These are phyloP conservation scores for Conus canariensis DNA, from an alignment of 2,888 invertebrate genomes.

Conservation along the genomic window DNA sequence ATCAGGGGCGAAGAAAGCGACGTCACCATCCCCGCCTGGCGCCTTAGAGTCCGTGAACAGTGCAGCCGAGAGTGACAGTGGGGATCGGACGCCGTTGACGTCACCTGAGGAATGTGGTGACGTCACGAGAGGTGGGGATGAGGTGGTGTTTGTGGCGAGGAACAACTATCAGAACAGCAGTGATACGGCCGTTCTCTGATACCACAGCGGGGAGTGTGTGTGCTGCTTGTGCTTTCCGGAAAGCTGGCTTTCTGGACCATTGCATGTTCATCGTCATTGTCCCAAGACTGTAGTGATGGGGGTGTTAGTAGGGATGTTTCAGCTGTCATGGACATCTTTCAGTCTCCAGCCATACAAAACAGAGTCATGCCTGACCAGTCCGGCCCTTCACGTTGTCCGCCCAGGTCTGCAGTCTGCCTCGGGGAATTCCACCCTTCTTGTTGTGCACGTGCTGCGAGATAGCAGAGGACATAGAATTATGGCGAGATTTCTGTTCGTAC, in stretches of 20 bases:
- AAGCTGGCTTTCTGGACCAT: background rate
- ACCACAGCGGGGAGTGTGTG: background rate
- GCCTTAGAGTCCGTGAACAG: background rate
- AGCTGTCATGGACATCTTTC: too few species aligned
- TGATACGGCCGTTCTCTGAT: background rate
- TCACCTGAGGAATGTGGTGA: background rate
- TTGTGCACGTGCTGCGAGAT: background rate
- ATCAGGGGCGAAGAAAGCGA: background rate
- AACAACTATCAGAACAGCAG: background rate
- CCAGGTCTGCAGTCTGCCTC: background rate
- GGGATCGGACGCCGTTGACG: conserved; percentile 22
- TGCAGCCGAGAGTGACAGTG: background rate
- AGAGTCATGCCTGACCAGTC: background rate
- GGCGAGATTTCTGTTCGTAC: too few species aligned
- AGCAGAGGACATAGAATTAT: too few species aligned
- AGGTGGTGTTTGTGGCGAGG: background rate
- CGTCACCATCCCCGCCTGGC: background rate
- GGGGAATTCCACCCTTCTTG: background rate
- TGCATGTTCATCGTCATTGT: background rate
- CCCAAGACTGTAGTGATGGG: too few species aligned
- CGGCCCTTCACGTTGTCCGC: background rate
- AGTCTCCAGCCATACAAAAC: background rate
- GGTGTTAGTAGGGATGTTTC: too few species aligned
- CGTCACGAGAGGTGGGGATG: background rate
- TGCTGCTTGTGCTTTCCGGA: background rate